Base-by-base conservation (phyloP, 2,797 vertebrate genomes). In the Sebastes minor region DNA sequence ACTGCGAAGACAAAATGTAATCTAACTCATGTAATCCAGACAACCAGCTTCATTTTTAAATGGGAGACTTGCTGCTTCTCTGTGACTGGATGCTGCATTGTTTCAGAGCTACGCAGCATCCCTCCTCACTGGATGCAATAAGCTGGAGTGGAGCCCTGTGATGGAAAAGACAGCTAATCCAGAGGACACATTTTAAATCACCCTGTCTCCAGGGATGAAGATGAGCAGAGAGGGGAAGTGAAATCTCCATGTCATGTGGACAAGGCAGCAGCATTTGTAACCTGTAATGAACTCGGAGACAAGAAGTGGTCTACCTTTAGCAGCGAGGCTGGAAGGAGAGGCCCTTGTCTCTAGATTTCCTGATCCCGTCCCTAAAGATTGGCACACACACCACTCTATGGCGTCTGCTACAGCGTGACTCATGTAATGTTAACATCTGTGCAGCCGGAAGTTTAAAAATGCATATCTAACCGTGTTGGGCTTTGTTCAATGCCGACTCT, bases 171-270 rank as follows among this genome's bases (percentile, higher is more conserved):
- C 71, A 22, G 80, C 70, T 83, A 81, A 89, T 89, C 66, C 78
- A 68, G 74, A 56, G 73, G 79, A 90, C 74, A 74, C 60, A 32
- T 80, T 83, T 83, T 78, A 46, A 91, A 91, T 59, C 74, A 60
- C 14, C 70, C 33, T 0, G 32, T 75, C 83, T 61, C 42, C 1
- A 1, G 64, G 35, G 83, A 71, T 32, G 72, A 85, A 42, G 81
- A 85, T 0, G 71, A 87, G 74, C 62, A 67, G 25, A 53, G 55
- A 59, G 23, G 62, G 57, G 27, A 62, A 76, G 83, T 65, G 76
- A 89, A 66, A 82, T 86, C 68, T 82, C 62, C 42, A 28, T 70
- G 75, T 66, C 72, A 23, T 74, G 66, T 11, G 84, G 62, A 49
- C 62, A n/a, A 69, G 77, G 46, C 33, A 35, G 61, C 25, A 42